phyloP scores from a whole-genome alignment of 2,888 invertebrate species.

The Alcis repandata region DNA sequence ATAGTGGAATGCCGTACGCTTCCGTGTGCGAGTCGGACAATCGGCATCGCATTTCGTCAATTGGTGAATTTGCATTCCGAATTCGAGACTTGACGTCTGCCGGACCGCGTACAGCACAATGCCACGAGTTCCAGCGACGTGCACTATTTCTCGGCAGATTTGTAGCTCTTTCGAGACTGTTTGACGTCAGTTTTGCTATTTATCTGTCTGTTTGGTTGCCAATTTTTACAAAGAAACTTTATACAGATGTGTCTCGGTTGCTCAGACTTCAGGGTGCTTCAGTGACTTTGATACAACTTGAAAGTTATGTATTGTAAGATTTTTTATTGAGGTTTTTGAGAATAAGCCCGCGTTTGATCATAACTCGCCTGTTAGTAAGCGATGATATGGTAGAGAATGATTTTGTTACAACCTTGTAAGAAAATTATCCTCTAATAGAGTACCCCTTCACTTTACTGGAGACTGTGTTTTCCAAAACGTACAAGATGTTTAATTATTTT shows the following conservation, averaged over 20 bases:
- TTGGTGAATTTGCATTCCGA: slow-evolving; percentile 79
- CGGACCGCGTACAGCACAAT: slow-evolving; percentile 49
- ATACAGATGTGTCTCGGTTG: not conserved
- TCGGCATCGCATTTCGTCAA: slow-evolving; percentile 68
- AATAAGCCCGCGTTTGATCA: too few species aligned
- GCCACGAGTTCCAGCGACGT: slow-evolving; percentile 24
- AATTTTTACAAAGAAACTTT: not conserved
- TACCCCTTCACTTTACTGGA: too few species aligned
- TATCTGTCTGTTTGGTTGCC: not conserved
- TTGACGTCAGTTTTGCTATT: not conserved
- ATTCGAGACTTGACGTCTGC: slow-evolving; percentile 70
- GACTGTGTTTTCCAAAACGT: too few species aligned
- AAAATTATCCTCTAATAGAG: too few species aligned
- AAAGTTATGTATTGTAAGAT: too few species aligned
- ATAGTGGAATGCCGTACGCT: slow-evolving; percentile 31
- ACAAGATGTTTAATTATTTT: too few species aligned
- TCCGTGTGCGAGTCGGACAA: slow-evolving; percentile 57
- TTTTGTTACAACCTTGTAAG: too few species aligned
- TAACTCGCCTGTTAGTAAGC: too few species aligned
- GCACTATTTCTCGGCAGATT: slow-evolving; percentile 34
- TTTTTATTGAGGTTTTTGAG: too few species aligned
- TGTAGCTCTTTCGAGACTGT: slow-evolving; percentile 20
- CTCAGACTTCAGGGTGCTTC: not conserved
- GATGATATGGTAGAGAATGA: too few species aligned
- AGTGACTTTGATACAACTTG: not conserved